Percentiles rank a stretch among this genome's conserved stretches.
These are phyloP conservation scores for Alca torda DNA, from an alignment of 2,797 vertebrate genomes.

Conservation along the genomic window DNA sequence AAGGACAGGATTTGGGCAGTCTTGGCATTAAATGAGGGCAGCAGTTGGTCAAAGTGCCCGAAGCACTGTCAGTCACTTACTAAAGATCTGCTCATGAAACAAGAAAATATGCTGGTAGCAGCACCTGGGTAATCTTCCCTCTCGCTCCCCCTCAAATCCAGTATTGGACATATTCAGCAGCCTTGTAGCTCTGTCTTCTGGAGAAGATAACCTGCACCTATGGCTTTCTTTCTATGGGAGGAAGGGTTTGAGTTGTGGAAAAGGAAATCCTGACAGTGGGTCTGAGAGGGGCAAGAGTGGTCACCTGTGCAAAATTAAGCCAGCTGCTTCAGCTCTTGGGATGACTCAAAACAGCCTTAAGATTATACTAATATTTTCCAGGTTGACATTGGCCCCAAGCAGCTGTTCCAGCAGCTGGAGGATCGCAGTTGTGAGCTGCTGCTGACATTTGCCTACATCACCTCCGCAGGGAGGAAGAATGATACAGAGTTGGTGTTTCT, in stretches of 20 bases:
- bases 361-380: neutral
- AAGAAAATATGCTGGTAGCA: neutral
- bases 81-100: neutral
- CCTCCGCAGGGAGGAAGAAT: neutral
- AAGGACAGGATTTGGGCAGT: neutral
- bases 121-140: neutral
- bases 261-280: neutral
- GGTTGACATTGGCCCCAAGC: neutral
- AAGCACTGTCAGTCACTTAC: neutral
- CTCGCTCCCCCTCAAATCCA: neutral
- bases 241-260: neutral
- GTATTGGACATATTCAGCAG: neutral
- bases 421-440: accelerated
- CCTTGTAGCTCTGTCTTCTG: neutral
- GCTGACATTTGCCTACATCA: neutral
- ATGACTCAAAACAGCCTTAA: neutral
- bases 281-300: neutral
- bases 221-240: neutral
- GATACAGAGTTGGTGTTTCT: neutral
- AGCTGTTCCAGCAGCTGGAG: constrained; percentile 20
- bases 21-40: constrained; percentile 3
- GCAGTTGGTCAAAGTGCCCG: constrained; percentile 9
- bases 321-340: neutral
- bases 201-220: neutral
- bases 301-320: neutral